Base-by-base conservation (phyloP, 2,113 vertebrate genomes). In the Calidris pugnax region DNA sequence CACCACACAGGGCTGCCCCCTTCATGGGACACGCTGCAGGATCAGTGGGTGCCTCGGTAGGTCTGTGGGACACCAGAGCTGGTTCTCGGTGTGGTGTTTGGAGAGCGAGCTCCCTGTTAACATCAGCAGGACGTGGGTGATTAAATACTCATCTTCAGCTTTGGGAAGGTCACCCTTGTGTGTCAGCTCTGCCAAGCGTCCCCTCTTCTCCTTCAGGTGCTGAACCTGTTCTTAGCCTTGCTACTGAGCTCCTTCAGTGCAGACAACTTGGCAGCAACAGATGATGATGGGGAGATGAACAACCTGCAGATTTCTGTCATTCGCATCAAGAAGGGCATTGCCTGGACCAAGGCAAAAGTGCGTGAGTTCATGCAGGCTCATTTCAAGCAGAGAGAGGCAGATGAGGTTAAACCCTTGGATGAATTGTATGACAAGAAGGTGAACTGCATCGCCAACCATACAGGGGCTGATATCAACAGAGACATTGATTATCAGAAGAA, bases 201-300 rank as follows among this genome's bases (percentile, higher is more conserved):
- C 47, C 72, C 78, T 76, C 92, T 85, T 37, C 77, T 86, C 81
- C 57, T 78, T 0, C 82, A 99, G 99, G 99, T 99, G 93, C 98
- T 99, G 98, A 99, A 99, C 97, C 95, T 99, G 68, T 99, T 99
- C 96, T 97, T 99, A 95, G 99, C 99, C 90, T 95, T 99, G 98
- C 91, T 99, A 15, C 99, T 99, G 98, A 99, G 99, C 98, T 99
- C 99, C 55, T 99, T 99, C 98, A 99, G 99, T 22, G 99, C 99
- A 0, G 99, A 99, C 98, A 99, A 99, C 87, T 96, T 99, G 37
- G 99, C 99, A 3, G 99, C 99, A 6, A 99, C 99, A 0, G 99
- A 99, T 9, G 99, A 99, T 0, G 99, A 99, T 1, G 99, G 99
- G 2, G 99, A 99, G 92, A 99, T 99, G 98, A 99, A 99, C 99